Evolutionary conservation across 2,113 vertebrate species (phyloP).

Genomic region (Callipepla squamata): DNA sequence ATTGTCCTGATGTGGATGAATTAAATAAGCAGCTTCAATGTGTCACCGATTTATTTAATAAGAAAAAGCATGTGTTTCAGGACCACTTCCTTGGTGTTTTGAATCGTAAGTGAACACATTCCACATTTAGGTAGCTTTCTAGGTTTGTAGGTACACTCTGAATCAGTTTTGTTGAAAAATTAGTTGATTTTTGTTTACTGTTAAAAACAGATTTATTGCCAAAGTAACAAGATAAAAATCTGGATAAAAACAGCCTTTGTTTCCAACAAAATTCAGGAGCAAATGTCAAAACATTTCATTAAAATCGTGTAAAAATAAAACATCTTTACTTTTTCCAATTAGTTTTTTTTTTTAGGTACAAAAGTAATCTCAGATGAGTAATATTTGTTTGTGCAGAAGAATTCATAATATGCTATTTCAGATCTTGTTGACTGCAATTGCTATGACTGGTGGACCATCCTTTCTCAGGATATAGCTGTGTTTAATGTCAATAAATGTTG

Average conservation of each 20-base stretch:
- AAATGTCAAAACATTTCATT: background rate
- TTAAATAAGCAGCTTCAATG: slow-evolving; percentile 82
- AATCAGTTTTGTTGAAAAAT: background rate
- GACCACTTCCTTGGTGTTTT: slow-evolving; percentile 83
- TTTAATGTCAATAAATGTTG: background rate
- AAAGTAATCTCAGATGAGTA: background rate
- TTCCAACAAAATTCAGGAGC: background rate
- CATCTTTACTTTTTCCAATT: fast-evolving
- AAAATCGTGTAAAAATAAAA: background rate
- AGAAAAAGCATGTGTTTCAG: slow-evolving; percentile 87
- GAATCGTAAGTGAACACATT: slow-evolving; percentile 74
- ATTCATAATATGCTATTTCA: background rate
- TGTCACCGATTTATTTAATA: slow-evolving; percentile 84
- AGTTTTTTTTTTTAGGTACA: background rate
- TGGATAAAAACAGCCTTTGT: background rate
- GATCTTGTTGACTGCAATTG: background rate
- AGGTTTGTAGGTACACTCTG: background rate
- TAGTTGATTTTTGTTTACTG: background rate
- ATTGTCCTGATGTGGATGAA: slow-evolving; percentile 83
- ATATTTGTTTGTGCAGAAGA: background rate
- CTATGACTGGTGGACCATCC: background rate
- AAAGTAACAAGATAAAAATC: background rate
- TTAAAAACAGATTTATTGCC: background rate
- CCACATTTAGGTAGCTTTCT: background rate
- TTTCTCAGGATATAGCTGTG: background rate